Conservation (phyloP, 2,797 vertebrate species). For the Acrossocheilus wenchowensis region DNA sequence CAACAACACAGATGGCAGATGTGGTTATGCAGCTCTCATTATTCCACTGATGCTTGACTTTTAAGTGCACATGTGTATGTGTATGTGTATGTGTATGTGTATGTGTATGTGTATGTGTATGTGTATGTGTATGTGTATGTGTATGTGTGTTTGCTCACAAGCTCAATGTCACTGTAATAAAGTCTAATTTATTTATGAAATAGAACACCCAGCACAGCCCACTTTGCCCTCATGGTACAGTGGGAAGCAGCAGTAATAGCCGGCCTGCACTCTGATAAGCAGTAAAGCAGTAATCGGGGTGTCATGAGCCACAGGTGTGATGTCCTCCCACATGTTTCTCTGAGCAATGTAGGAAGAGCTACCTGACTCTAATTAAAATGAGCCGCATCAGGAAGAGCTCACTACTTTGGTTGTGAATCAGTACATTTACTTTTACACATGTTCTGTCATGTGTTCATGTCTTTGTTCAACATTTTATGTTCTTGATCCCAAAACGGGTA, state of each 20-base stretch:
- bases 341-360: conserved; percentile 32
- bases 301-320: conserved; percentile 52
- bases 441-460: neutral
- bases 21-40: conserved; percentile 44
- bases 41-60: conserved; percentile 48
- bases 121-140: neutral
- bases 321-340: conserved; percentile 36
- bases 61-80: conserved; percentile 2
- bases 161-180: conserved; percentile 46
- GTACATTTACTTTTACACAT: neutral
- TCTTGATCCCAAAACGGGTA: neutral
- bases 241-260: conserved; percentile 41
- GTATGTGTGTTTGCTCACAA: conserved; percentile 29
- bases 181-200: conserved; percentile 59
- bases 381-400: neutral
- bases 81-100: neutral
- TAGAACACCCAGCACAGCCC: conserved; percentile 17
- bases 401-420: conserved; percentile 2
- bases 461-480: neutral
- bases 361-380: conserved; percentile 47
- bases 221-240: conserved; percentile 29
- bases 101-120: neutral
- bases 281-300: conserved; percentile 48
- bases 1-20: conserved; percentile 1
- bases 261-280: conserved; percentile 32